phyloP scores from a whole-genome alignment of 2,888 invertebrate genomes.

The Callyntrura guangdongensis region DNA sequence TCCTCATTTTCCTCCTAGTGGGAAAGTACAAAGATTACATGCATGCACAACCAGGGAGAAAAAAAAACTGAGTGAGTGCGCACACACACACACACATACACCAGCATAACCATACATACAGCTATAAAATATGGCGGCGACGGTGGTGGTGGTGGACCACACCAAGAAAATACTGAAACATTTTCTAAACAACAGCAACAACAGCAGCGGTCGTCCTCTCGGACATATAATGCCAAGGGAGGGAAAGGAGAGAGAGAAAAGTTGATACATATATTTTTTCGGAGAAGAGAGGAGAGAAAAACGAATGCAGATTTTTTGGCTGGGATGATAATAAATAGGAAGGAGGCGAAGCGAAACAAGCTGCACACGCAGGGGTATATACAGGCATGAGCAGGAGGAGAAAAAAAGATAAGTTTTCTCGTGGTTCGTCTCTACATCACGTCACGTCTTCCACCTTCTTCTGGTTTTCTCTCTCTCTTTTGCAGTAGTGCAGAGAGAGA shows the following conservation, averaged over 20 bases:
- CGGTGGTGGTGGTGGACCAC: too few species aligned
- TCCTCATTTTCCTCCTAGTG: conserved; percentile 58
- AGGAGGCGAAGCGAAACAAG: conserved; percentile 32
- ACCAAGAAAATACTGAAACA: too few species aligned
- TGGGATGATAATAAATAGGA: conserved; percentile 59
- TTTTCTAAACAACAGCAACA: too few species aligned
- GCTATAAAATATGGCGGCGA: too few species aligned
- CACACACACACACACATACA: too few species aligned
- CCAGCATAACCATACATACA: too few species aligned
- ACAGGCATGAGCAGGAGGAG: not conserved
- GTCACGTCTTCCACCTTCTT: too few species aligned
- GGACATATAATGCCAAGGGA: not conserved
- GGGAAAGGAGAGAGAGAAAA: not conserved
- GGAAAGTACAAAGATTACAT: conserved; percentile 4
- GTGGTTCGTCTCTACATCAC: too few species aligned
- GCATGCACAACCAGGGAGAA: not conserved
- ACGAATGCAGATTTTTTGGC: conserved; percentile 68
- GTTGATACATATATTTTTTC: too few species aligned
- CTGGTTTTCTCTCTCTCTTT: not conserved
- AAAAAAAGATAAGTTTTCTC: conserved; percentile 27
- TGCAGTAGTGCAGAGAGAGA: not conserved
- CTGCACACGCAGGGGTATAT: conserved; percentile 6
- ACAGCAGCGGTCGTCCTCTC: not conserved
- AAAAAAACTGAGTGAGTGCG: too few species aligned
- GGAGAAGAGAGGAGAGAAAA: conserved; percentile 15